phyloP scores from a whole-genome alignment of 2,113 vertebrate genomes.

The Lamprotornis superbus region DNA sequence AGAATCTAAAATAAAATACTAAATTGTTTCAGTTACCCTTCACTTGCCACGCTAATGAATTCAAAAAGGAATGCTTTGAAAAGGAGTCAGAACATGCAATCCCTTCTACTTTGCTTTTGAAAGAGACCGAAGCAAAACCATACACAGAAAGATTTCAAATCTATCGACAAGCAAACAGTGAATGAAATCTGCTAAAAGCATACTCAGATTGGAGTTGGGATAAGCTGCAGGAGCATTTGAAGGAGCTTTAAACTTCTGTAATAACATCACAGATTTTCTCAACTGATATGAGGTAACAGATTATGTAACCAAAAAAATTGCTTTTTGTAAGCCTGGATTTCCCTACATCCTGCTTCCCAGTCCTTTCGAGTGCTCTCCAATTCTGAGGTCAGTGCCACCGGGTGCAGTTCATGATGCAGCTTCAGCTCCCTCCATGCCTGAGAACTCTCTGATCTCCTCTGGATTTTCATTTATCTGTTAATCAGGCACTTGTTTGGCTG shows the following conservation, averaged over 20 bases:
- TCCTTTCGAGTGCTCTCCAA: neutral
- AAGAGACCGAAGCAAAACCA: neutral
- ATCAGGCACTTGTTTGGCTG: neutral
- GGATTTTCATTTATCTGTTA: neutral
- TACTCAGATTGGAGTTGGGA: neutral
- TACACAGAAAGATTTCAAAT: neutral
- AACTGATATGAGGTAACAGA: neutral
- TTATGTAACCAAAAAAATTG: neutral
- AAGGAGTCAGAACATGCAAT: neutral
- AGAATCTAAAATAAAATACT: neutral
- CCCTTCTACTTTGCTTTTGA: neutral
- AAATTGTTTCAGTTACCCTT: neutral
- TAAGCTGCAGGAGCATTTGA: neutral
- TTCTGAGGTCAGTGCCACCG: rapidly evolving
- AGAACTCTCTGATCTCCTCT: neutral
- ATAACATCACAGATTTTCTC: neutral
- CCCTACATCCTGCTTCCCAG: neutral
- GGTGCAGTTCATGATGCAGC: neutral
- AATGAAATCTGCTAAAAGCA: neutral
- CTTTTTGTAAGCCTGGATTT: neutral
- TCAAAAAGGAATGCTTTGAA: neutral
- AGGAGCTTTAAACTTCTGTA: neutral
- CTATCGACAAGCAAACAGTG: neutral
- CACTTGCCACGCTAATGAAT: neutral
- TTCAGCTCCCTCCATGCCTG: neutral